Evolutionary conservation across 1,140 invertebrate genomes (phyloP), one percentile per base, ranked within the genome.

Genomic region (Drosophila lowei): DNA sequence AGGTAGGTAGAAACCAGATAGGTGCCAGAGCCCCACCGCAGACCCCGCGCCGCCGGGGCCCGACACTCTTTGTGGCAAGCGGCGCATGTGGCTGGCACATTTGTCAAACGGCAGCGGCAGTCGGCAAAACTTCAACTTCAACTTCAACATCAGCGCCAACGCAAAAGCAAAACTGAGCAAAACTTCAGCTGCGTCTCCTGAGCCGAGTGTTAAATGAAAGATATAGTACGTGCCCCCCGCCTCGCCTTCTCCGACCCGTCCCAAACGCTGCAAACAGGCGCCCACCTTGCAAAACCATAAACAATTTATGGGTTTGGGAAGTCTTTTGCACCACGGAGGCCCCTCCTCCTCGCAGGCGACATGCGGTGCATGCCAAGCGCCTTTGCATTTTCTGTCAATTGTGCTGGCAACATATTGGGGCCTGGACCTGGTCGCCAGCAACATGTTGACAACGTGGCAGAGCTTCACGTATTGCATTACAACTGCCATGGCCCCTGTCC

Each of bases 271-370:
- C 34, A 38, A 13, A 11, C 34, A 13, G 67, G 65, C 48, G 59
- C 63, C 73, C 72, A 76, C 72, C 67, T 65, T 21, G 18, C 41
- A 30, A 53, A 68, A 77, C 83, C 59, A 86, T 86, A 88, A 86
- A 76, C 71, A 88, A 86, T 86, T 88, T 86, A 86, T 86, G 84
- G 63, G 78, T 79, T 83, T 88, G 83, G 83, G 83, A 83, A 77
- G 83, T 88, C 72, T 66, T 21, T 60, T n/a, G 41, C 38, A 38
- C 11, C 11, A 38, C n/a, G 46, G 30, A 18, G 13, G 25, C 25
- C 8, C 54, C 21, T 25, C 23, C 23, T 25, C 23, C 23, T 2
- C 2, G 46, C 61, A 13, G 11, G 11, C 34, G 68, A 83, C 83
- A 88, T 88, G 83, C 70, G 46, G 68, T 73, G 83, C 83, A 88